Evolutionary conservation across 1,140 invertebrate species (phyloP).

Genomic region (Antheraea pernyi): DNA sequence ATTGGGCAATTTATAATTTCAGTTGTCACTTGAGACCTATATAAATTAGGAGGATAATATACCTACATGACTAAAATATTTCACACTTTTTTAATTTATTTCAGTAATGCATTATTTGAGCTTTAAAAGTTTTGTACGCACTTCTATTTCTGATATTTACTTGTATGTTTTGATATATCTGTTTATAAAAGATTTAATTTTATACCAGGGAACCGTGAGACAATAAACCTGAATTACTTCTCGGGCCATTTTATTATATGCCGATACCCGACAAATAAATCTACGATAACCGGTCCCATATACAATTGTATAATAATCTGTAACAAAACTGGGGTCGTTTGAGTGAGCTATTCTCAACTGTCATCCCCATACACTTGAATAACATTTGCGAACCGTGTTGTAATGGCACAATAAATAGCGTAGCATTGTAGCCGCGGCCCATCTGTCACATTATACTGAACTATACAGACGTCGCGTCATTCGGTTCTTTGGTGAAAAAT

Average conservation of each 20-base stretch:
- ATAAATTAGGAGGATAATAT: too few relatives aligned
- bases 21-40: too few relatives aligned
- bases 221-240: conserved; percentile 75
- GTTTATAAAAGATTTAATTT: conserved; percentile 47
- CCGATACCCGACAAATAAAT: conserved; percentile 71
- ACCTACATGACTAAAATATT: too few relatives aligned
- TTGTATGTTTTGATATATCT: not conserved
- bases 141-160: not conserved
- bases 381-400: conserved; percentile 70
- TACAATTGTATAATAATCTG: conserved; percentile 54
- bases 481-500: conserved; percentile 71
- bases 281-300: conserved; percentile 45
- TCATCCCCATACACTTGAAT: conserved; percentile 51
- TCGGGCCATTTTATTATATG: conserved; percentile 61
- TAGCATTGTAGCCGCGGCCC: conserved; percentile 59
- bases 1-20: too few relatives aligned
- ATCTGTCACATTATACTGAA: conserved; percentile 78
- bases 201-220: conserved; percentile 45
- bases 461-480: conserved; percentile 78
- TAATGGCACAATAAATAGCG: conserved; percentile 77
- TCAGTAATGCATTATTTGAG: too few relatives aligned
- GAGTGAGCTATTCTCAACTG: conserved; percentile 67
- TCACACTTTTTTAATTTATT: too few relatives aligned
- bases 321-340: conserved; percentile 35
- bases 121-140: too few relatives aligned